Base-by-base conservation (phyloP, 2,888 invertebrate species). In the Pandemis corylana region DNA sequence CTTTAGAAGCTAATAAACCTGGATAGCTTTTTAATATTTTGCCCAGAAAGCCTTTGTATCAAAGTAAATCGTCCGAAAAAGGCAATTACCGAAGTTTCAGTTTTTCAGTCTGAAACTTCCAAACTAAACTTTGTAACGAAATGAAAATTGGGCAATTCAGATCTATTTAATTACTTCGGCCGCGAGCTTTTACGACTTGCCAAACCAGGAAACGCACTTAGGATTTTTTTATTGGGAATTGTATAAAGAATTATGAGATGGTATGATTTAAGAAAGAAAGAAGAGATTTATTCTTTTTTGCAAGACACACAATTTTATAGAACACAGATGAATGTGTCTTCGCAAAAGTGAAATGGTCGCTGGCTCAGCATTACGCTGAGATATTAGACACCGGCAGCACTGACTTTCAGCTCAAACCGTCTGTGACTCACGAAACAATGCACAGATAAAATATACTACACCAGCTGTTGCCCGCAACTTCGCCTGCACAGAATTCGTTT, bases 111-210 rank as follows among this genome's bases (percentile, higher is more conserved):
- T 42, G 15, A 6, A 75, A 70, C 56, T 75, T 69, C 59, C 59
- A 36, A 46, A 67, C 67, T 42, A 42, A 64, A 36, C 28, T 41
- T 44, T 67, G 41, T 56, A 53, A 73, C 51, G 49, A 63, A 71
- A 71, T 66, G 73, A 62, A 67, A 75, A 75, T 53, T 67, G 62
- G 41, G 70, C 53, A 62, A 70, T 75, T 75, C 61, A 61, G 65
- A 67, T 62, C 13, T 63, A 67, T 63, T 67, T 69, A 71, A 71
- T 75, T 62, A 75, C 70, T 67, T 67, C 61, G 7, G 46, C 67
- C 42, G 36, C n/a, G 28, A 70, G 69, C 62, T 70, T 62, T 75
- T 67, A 20, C n/a, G 46, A 62, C 53, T 75, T 53, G 42, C 42
- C 20, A 51, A 70, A 70, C 74, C 66, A 41, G 66, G 44, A 44